Base-by-base conservation (phyloP, 2,888 invertebrate species). In the Brachyopa scutellaris region DNA sequence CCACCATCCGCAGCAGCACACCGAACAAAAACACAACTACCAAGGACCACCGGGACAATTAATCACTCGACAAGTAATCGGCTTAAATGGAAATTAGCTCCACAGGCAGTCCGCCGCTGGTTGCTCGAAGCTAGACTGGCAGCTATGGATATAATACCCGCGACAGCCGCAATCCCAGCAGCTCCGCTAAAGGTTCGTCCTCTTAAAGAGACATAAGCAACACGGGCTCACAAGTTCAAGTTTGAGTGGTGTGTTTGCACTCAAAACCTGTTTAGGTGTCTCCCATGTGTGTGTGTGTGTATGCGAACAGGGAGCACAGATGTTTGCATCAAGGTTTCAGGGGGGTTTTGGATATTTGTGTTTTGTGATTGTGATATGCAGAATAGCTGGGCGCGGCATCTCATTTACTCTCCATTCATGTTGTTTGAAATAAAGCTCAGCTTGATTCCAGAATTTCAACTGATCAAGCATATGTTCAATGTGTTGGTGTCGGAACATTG, bases 81-180 rank as follows among this genome's bases (percentile, higher is more conserved):
- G 85, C 85, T 85, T 85, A 85, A 84, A 84, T 85, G 85, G 83
- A 84, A 85, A 85, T 85, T 84, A 85, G 82, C 84, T 84, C 82
- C 82, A 72, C 84, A 80, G 73, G 72, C 82, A 82, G 82, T 82
- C 77, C 64, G 72, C 36, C 6, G 26, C n/a, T 62, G 64, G 62
- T 73, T 64, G 73, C 61, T 76, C 53, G 31, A 61, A 64, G 73
- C 70, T 66, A 66, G 79, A 51, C 62, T 72, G 42, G 45, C 38
- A 64, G 51, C 72, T 57, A 15, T 70, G n/a, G n/a, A n/a, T n/a
- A n/a, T n/a, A n/a, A n/a, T n/a, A 31, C 26, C 9, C 40, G 26
- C 51, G 23, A 15, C 42, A 45, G 38, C 23, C 17, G 19, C 40
- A 55, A 19, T 11, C 21, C 31, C 59, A 61, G 31, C 61, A 73